phyloP scores from a whole-genome alignment of 64 coral and sea anemone species.

The Porites lutea region DNA sequence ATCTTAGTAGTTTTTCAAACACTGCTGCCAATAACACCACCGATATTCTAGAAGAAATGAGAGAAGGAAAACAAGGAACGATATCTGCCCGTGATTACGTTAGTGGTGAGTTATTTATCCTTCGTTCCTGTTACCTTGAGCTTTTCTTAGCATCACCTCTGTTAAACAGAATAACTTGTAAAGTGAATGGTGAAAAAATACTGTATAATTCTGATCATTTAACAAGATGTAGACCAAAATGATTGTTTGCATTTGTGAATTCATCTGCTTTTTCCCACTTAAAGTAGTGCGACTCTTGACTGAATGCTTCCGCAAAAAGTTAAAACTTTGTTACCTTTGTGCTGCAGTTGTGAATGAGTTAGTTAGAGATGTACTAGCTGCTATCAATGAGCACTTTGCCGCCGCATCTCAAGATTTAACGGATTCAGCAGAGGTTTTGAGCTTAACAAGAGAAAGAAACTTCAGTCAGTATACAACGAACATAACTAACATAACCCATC shows the following conservation, averaged over 20 bases:
- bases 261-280: too few relatives aligned
- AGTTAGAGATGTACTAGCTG: not conserved
- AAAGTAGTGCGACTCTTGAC: too few relatives aligned
- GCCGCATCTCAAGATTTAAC: not conserved
- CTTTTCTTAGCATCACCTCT: not conserved
- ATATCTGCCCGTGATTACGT: not conserved
- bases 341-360: conserved; percentile 4
- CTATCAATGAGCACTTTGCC: not conserved
- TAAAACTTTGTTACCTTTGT: not conserved
- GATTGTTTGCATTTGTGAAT: too few relatives aligned
- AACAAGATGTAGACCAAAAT: too few relatives aligned
- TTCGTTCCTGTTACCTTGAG: not conserved
- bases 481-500: not conserved
- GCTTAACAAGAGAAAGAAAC: conserved; percentile 9
- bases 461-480: conserved; percentile 1
- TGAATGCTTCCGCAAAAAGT: not conserved
- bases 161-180: too few relatives aligned
- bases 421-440: not conserved
- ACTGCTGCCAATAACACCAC: not conserved
- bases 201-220: too few relatives aligned
- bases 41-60: not conserved
- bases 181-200: too few relatives aligned
- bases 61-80: not conserved
- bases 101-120: not conserved
- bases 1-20: conserved; percentile 7